Evolutionary conservation across 2,888 invertebrate genomes (phyloP).

Genomic region (Polymixis flavicincta): DNA sequence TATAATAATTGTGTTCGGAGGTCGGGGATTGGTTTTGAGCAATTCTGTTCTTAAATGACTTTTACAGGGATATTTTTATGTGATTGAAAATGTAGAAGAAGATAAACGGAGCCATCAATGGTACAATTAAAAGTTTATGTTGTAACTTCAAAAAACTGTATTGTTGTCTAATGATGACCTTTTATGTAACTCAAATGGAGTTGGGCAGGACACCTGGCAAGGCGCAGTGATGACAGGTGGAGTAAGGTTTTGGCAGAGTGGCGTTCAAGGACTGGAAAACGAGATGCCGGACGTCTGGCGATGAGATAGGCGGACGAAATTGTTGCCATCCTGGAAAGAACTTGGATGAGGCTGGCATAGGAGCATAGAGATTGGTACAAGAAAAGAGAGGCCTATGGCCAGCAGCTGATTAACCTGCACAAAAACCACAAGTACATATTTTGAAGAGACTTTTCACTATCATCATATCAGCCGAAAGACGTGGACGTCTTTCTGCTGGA

Average conservation of each 20-base stretch:
- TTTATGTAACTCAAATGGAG: background rate
- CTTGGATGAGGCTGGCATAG: no score
- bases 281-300: no score
- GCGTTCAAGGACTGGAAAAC: background rate
- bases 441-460: background rate
- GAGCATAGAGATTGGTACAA: no score
- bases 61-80: background rate
- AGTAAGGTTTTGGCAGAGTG: background rate
- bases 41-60: slow-evolving; percentile 9
- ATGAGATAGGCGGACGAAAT: no score
- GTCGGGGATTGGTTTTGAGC: background rate
- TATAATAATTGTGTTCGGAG: slow-evolving; percentile 17
- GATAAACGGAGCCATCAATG: background rate
- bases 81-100: background rate
- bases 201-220: background rate
- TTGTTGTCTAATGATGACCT: no score
- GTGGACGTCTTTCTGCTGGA: no score
- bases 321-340: no score
- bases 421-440: background rate
- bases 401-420: no score
- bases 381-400: no score
- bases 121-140: no score
- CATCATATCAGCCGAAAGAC: no score
- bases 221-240: background rate
- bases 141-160: background rate